These are phyloP conservation scores for Butorides virescens DNA, from an alignment of 2,113 vertebrate species.

Conservation along the genomic window DNA sequence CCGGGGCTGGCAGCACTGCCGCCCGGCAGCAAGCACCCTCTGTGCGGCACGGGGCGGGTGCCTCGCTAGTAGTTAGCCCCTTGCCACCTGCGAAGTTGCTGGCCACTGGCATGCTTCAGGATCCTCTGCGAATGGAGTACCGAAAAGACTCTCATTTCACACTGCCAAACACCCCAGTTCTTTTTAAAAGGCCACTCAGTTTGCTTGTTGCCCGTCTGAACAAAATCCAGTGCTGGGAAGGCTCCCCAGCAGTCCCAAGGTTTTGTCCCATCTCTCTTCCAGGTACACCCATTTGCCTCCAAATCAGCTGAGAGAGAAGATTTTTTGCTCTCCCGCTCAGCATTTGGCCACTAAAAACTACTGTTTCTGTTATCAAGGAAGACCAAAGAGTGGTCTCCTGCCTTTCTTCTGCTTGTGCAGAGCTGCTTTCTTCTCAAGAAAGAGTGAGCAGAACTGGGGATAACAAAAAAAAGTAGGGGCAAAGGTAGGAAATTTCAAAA, in stretches of 20 bases:
- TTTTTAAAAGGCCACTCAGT: background rate
- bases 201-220: background rate
- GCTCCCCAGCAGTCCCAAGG: background rate
- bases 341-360: background rate
- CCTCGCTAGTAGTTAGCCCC: background rate
- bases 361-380: background rate
- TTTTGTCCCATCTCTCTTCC: background rate
- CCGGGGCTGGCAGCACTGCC: fast-evolving
- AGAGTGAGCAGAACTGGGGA: background rate
- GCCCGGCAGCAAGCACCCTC: background rate
- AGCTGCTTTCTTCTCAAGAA: background rate
- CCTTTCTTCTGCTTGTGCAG: background rate
- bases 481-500: background rate
- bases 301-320: background rate
- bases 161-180: background rate
- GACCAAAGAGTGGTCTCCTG: background rate
- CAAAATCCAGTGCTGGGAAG: background rate
- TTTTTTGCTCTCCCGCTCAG: background rate
- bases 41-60: background rate
- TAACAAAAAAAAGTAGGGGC: background rate
- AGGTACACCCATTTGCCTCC: background rate
- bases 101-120: background rate
- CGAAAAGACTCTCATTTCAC: background rate
- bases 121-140: background rate
- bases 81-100: background rate